Evolutionary conservation across 2,888 invertebrate genomes (phyloP), one percentile per base, ranked within the genome.

Genomic region (Theretra japonica): DNA sequence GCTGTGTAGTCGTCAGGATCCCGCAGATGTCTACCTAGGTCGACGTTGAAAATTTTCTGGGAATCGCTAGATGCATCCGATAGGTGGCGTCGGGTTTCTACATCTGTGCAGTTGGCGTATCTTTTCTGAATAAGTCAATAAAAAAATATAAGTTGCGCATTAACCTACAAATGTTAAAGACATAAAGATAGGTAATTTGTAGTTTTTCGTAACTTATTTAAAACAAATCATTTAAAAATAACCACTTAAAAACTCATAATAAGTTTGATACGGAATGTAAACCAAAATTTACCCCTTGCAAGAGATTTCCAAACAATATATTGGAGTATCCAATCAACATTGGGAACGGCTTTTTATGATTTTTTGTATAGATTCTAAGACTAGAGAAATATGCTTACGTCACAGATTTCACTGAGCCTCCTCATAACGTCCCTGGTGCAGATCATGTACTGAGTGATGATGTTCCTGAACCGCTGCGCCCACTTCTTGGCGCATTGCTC

Each of bases 381-480:
- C 23, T 2, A 11, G 28, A 5, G 41, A 2, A 15, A 11, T 53
- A 53, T 73, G 80, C 90, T 87, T 76, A 93, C 94, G 57, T 93
- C 90, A 76, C 94, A 94, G 48, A 92, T 79, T 73, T 92, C 93
- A 70, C 94, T 94, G 0, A 93, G 85, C 56, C 88, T 83, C 78
- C 85, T 92, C 92, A 92, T 91, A 1, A 94, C 91, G 56, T 94
- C 94, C 69, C 88, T 93, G 1, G 94, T 94, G 79, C 94, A 94
- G 77, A 94, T 91, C 94, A 94, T 94, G 80, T 92, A 94, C 72
- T 91, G 86, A 0, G 87, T 87, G 77, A 94, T 94, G 70, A 94
- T 94, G 69, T 72, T 80, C 65, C 93, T 84, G 80, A 93, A 94
- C 48, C 86, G 82, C 72, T 89, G 88, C 0, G 94, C 92, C 94